These are phyloP conservation scores for Zaprionus davidi DNA, from an alignment of 1,140 invertebrate species.

Conservation along the genomic window DNA sequence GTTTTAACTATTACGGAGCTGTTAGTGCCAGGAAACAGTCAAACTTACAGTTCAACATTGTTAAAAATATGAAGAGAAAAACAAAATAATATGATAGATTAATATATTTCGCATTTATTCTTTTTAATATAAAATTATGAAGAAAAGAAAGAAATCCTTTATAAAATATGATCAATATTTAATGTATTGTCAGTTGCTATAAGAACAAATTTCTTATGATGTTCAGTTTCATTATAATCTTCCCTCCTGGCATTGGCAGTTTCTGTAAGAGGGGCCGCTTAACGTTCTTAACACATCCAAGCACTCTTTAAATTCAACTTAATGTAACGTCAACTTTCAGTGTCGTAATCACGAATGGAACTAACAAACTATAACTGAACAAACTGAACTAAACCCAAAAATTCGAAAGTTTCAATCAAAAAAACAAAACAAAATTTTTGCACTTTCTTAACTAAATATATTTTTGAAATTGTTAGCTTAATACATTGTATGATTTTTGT, in stretches of 20 bases:
- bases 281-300: conserved; percentile 18
- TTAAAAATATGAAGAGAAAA: background rate
- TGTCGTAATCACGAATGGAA: conserved; percentile 6
- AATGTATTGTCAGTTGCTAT: background rate
- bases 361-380: conserved; percentile 9
- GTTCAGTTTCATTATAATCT: background rate
- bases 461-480: conserved; percentile 41
- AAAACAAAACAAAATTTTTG: conserved; percentile 53
- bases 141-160: background rate
- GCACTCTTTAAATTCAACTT: conserved; percentile 17
- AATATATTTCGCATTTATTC: too few relatives aligned
- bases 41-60: background rate
- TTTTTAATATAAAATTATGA: too few relatives aligned
- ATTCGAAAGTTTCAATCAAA: conserved; percentile 10
- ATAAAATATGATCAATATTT: background rate
- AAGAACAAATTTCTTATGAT: background rate
- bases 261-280: conserved; percentile 7
- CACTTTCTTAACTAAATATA: conserved; percentile 73
- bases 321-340: conserved; percentile 17
- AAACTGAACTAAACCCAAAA: conserved; percentile 1
- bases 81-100: background rate
- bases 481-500: conserved; percentile 49
- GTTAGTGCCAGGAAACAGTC: background rate
- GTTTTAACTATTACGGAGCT: conserved; percentile 18
- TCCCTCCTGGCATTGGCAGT: conserved; percentile 12